A percentile compares a stretch with the other conserved stretches of the same genome.
Evolutionary conservation across 2,113 vertebrate species (phyloP).

Genomic region (Dromaius novaehollandiae): DNA sequence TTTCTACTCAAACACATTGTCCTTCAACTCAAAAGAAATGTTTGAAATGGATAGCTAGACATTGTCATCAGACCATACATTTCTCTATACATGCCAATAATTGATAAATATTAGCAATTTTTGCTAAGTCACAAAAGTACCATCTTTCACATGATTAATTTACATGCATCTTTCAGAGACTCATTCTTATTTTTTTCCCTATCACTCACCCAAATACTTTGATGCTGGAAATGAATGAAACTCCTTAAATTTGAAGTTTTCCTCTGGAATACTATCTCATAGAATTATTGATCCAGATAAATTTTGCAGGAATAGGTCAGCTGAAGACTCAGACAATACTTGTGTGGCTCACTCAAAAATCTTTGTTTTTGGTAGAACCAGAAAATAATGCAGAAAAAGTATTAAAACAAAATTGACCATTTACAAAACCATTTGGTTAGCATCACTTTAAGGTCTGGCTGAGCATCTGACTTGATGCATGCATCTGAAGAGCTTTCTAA

Average conservation of each 20-base stretch:
- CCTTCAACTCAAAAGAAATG: neutral
- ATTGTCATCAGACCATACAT: neutral
- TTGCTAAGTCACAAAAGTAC: neutral
- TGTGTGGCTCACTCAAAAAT: neutral
- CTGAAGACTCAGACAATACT: neutral
- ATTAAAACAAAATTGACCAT: neutral
- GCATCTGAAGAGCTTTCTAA: neutral
- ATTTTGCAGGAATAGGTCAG: neutral
- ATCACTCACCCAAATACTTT: neutral
- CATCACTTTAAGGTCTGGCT: neutral
- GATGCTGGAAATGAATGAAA: neutral
- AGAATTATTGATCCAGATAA: neutral
- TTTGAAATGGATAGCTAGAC: neutral
- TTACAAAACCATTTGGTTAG: neutral
- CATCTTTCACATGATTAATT: rapidly evolving
- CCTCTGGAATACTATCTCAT: neutral
- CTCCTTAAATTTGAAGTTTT: neutral
- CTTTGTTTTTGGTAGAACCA: neutral
- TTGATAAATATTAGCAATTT: neutral
- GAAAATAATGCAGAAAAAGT: neutral
- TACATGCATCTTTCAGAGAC: neutral
- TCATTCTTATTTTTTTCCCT: neutral
- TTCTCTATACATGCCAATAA: neutral
- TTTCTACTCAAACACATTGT: neutral
- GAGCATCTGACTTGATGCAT: neutral